A percentile compares a stretch with the other conserved stretches of the same genome.
These are phyloP conservation scores for Xestia sexstrigata DNA, from an alignment of 2,888 invertebrate species.

Conservation along the genomic window DNA sequence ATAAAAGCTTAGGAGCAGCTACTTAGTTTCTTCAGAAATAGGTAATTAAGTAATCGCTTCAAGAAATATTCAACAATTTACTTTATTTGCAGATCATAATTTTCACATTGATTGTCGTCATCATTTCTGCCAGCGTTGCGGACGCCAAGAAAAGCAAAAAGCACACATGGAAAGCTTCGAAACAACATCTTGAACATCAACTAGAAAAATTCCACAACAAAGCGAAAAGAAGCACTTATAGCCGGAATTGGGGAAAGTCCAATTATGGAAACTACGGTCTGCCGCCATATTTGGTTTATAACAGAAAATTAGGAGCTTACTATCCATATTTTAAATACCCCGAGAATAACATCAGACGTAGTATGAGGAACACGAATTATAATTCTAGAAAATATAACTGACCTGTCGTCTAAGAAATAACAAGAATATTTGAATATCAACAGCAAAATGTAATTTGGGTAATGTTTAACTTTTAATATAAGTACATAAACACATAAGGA, in stretches of 20 bases:
- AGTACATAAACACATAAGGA: not conserved
- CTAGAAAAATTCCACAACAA: slow-evolving; percentile 58
- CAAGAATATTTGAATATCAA: not conserved
- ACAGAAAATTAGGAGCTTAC: slow-evolving; percentile 82
- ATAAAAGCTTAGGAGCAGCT: not conserved
- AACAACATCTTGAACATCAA: slow-evolving; percentile 24
- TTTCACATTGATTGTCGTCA: slow-evolving; percentile 55
- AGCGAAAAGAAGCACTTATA: slow-evolving; percentile 72
- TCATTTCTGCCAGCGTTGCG: slow-evolving; percentile 29
- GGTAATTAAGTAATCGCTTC: not conserved
- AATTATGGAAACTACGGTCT: slow-evolving; percentile 69
- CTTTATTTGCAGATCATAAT: slow-evolving; percentile 69
- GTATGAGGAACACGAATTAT: slow-evolving; percentile 55
- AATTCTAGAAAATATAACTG: slow-evolving; percentile 35
- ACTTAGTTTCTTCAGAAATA: not conserved
- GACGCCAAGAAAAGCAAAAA: slow-evolving; percentile 56
- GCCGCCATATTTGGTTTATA: slow-evolving; percentile 84
- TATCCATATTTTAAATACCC: slow-evolving; percentile 83
- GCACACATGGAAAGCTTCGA: slow-evolving; percentile 23
- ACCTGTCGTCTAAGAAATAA: not conserved
- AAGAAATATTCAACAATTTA: not conserved
- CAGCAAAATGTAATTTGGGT: not conserved
- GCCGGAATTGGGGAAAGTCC: slow-evolving; percentile 70
- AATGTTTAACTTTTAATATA: not conserved
- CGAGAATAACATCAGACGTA: slow-evolving; percentile 72